A percentile compares a stretch with the other conserved stretches of the same genome.
Conservation (phyloP, 1,140 invertebrate species). For the Paraescarpia echinospica region DNA sequence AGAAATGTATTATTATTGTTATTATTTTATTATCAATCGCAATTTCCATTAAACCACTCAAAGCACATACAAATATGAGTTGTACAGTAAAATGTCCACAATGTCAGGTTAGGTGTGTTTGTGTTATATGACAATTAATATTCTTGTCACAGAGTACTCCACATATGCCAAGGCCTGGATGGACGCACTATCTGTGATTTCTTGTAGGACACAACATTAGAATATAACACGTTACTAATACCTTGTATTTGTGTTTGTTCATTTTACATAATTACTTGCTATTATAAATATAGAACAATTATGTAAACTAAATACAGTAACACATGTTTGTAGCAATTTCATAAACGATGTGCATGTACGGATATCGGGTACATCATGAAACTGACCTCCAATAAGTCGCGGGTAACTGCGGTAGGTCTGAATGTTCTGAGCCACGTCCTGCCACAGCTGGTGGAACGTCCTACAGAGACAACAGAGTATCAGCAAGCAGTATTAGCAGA, state of each 20-base stretch:
- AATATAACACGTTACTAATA: neutral
- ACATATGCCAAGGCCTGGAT: too few relatives aligned
- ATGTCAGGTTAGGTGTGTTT: too few relatives aligned
- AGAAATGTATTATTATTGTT: too few relatives aligned
- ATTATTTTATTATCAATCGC: neutral
- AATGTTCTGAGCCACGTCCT: constrained; percentile 87
- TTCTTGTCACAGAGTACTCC: neutral
- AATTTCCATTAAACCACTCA: neutral
- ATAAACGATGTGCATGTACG: too few relatives aligned
- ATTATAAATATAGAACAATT: too few relatives aligned
- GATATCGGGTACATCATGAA: too few relatives aligned
- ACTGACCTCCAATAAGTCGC: constrained; percentile 77
- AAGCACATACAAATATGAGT: too few relatives aligned
- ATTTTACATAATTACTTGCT: neutral
- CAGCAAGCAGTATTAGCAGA: neutral
- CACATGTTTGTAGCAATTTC: too few relatives aligned
- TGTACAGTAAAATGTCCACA: too few relatives aligned
- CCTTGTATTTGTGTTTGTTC: neutral
- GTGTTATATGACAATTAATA: neutral
- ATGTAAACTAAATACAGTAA: too few relatives aligned
- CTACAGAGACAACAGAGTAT: constrained; percentile 54
- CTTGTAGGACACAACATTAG: neutral
- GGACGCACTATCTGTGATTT: too few relatives aligned
- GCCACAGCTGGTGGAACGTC: constrained; percentile 93
- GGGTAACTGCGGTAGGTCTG: constrained; percentile 87